Evolutionary conservation across 2,113 vertebrate species (phyloP).

Genomic region (Alces alces): DNA sequence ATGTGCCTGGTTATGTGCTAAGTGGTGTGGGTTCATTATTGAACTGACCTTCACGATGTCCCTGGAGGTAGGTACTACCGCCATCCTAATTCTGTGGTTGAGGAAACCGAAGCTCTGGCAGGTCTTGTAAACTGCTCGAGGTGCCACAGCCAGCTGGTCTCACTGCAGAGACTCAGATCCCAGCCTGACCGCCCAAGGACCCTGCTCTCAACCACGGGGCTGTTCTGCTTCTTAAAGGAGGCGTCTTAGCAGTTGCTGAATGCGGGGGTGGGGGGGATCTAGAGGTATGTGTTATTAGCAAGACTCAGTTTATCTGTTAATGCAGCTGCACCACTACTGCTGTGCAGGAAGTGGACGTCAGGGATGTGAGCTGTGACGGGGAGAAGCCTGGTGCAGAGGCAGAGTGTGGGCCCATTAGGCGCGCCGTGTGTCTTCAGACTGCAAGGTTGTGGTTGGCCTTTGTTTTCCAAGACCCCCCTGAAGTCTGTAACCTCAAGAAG

Average conservation of each 20-base stretch:
- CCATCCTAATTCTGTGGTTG: neutral
- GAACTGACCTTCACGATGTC: neutral
- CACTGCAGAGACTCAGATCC: neutral
- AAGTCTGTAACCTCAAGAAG: conserved; percentile 19
- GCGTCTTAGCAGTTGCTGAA: neutral
- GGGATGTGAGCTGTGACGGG: neutral
- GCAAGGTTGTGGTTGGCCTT: neutral
- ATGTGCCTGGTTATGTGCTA: neutral
- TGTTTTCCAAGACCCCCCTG: conserved; percentile 5
- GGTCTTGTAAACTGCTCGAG: neutral
- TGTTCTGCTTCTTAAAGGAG: neutral
- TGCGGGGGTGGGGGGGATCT: neutral
- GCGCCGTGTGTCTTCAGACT: conserved; percentile 21
- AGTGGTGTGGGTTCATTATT: neutral
- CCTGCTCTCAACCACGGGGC: neutral
- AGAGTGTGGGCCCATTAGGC: conserved; percentile 4
- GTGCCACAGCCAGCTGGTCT: neutral
- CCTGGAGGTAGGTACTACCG: neutral
- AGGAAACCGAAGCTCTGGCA: neutral
- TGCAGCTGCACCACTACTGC: neutral
- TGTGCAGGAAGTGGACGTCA: neutral
- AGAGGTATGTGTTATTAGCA: neutral
- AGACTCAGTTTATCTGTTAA: neutral
- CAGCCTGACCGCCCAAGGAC: neutral
- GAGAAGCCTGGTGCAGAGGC: neutral